Evolutionary conservation across 2,888 invertebrate genomes (phyloP), one percentile per base, ranked within the genome.

Genomic region (Sesia apiformis): DNA sequence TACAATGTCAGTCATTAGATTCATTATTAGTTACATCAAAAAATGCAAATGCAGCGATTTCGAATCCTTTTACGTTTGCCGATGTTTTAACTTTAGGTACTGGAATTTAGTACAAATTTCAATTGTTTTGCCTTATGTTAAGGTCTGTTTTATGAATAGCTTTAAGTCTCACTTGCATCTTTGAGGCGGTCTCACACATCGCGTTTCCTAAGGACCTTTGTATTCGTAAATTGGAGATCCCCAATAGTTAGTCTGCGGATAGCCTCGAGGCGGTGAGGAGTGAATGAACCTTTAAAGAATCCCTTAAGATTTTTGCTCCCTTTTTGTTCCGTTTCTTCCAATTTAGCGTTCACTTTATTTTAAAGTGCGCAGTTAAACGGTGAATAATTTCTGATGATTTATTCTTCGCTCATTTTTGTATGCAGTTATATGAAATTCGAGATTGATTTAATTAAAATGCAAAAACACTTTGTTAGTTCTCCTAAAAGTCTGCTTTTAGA

Each of bases 131-230:
- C 40, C 4, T 40, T 46, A 43, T 5, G 38, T 51, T 53, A 39
- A 55, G 52, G 54, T n/a, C 8, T 51, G 8, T 8, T 43, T 52
- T 52, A 53, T 46, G 8, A 3, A 42, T 42, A 4, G n/a, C 8
- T 4, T 38, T 5, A 43, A 53, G 41, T 56, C 39, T 52, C 52
- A 56, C 51, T n/a, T 40, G 38, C 39, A 56, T 53, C 51, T 5
- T 39, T 46, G 52, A 58, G 63, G 63, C 64, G 63, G 64, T 63
- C 64, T 63, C 63, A 60, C 64, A 64, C 62, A 41, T 63, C 55
- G 52, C 54, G 56, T 50, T 59, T 60, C 57, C 56, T 56, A 51
- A 57, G 58, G 56, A 57, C 52, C 52, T 55, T 38, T 50, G 56
- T 51, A 50, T 54, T 60, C 56, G 58, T 60, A 63, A 62, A 62